A percentile compares a stretch with the other conserved stretches of the same genome.
Evolutionary conservation across 2,888 invertebrate genomes (phyloP).

Genomic region (Drosophila sordidula): DNA sequence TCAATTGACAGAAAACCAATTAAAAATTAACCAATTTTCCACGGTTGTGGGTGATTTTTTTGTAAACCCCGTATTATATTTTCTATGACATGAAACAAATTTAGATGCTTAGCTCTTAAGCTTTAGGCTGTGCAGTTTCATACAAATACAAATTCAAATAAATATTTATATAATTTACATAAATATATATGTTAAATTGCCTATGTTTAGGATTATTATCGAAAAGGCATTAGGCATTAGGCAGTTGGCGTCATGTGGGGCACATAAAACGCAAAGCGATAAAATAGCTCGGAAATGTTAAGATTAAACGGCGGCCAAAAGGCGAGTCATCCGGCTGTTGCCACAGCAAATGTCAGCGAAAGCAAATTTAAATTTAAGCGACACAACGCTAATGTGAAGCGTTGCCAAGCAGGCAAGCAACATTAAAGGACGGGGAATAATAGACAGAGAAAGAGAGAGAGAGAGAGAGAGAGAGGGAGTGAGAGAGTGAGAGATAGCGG

Average conservation of each 20-base stretch:
- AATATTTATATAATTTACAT: slow-evolving; percentile 9
- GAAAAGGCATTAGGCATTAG: slow-evolving; percentile 70
- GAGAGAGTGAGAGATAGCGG: not conserved
- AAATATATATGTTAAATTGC: slow-evolving; percentile 11
- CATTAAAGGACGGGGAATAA: slow-evolving; percentile 7
- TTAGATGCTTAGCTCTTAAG: too few relatives aligned
- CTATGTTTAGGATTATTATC: slow-evolving; percentile 57
- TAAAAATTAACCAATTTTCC: too few relatives aligned
- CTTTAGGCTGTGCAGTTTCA: too few relatives aligned
- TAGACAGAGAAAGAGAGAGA: not conserved
- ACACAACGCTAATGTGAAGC: slow-evolving; percentile 56
- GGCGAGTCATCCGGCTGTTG: slow-evolving; percentile 36
- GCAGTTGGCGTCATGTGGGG: slow-evolving; percentile 32
- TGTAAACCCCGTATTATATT: too few relatives aligned
- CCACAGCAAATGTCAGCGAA: slow-evolving; percentile 59
- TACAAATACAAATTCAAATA: slow-evolving; percentile 1
- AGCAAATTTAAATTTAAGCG: slow-evolving; percentile 77
- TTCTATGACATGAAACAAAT: too few relatives aligned
- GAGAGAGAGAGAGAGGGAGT: not conserved
- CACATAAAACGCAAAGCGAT: slow-evolving; percentile 45
- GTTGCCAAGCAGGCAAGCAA: slow-evolving; percentile 39
- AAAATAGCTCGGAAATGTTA: slow-evolving; percentile 43
- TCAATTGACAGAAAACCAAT: too few relatives aligned
- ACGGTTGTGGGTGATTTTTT: too few relatives aligned
- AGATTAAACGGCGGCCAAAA: slow-evolving; percentile 46